Conservation (phyloP, 2,797 vertebrate species). For the Pseudomugil gertrudae region DNA sequence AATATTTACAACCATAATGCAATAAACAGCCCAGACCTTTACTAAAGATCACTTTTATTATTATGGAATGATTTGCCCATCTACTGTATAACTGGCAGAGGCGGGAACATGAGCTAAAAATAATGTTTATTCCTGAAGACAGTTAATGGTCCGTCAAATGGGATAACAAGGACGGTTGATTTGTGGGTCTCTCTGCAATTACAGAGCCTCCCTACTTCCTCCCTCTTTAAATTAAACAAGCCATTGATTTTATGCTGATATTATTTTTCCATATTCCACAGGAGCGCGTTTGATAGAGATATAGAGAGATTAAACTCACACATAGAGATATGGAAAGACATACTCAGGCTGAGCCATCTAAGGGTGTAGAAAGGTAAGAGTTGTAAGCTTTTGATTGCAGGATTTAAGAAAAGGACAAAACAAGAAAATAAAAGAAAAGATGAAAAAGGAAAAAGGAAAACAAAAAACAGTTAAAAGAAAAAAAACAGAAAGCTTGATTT, state of each 20-base stretch:
- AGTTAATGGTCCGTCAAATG: constrained; percentile 87
- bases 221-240: constrained; percentile 87
- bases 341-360: constrained; percentile 31
- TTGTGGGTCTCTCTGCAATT: constrained; percentile 84
- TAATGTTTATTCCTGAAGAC: constrained; percentile 81
- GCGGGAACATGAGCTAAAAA: constrained; percentile 79
- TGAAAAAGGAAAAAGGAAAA: too few relatives aligned
- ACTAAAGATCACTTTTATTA: constrained; percentile 13
- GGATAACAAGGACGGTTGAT: constrained; percentile 86
- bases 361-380: constrained; percentile 7
- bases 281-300: constrained; percentile 73
- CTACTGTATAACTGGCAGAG: constrained; percentile 43
- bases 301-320: constrained; percentile 68
- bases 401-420: not conserved
- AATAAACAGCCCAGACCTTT: constrained; percentile 33
- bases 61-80: constrained; percentile 58
- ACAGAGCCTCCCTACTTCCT: constrained; percentile 81
- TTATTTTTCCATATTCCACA: constrained; percentile 83
- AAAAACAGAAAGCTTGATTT: too few relatives aligned
- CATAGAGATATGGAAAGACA: constrained; percentile 30
- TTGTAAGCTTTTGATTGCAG: not conserved
- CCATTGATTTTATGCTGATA: constrained; percentile 87
- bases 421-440: not conserved
- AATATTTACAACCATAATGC: constrained; percentile 8
- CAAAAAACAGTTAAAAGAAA: too few relatives aligned